Conservation (phyloP, 2,888 invertebrate species). For the Andrena hattorfiana region DNA sequence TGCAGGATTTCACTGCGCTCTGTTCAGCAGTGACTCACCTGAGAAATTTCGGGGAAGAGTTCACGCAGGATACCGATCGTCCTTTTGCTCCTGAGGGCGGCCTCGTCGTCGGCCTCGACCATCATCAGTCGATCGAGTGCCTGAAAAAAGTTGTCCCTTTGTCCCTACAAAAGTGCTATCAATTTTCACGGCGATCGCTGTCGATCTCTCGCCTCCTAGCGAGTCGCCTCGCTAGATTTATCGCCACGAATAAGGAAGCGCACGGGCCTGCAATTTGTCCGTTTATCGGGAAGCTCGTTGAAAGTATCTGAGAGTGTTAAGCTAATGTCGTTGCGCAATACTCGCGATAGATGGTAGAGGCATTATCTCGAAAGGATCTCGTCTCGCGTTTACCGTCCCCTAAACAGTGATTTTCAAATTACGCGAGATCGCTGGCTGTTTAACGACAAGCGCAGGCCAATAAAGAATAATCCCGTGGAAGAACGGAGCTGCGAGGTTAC, state of each 20-base stretch:
- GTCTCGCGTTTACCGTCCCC: neutral
- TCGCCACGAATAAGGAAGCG: conserved; percentile 19
- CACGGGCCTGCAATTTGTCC: conserved; percentile 1
- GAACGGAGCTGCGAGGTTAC: neutral
- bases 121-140: conserved; percentile 89
- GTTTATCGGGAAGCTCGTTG: conserved; percentile 20
- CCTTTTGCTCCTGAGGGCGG: conserved; percentile 90
- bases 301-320: conserved; percentile 9
- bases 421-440: neutral
- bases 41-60: conserved; percentile 90
- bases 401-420: conserved; percentile 12
- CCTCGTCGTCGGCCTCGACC: conserved; percentile 88
- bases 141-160: conserved; percentile 84
- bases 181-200: neutral
- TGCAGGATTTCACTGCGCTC: conserved; percentile 64
- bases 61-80: conserved; percentile 92
- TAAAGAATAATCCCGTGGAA: neutral
- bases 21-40: conserved; percentile 86
- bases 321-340: conserved; percentile 35
- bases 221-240: neutral
- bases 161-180: conserved; percentile 56
- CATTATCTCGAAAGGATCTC: neutral
- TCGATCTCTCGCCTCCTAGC: neutral
- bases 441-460: neutral
- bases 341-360: neutral